Evolutionary conservation across 2,888 invertebrate species (phyloP), one percentile per base, ranked within the genome.

Genomic region (Cerastis leucographa): DNA sequence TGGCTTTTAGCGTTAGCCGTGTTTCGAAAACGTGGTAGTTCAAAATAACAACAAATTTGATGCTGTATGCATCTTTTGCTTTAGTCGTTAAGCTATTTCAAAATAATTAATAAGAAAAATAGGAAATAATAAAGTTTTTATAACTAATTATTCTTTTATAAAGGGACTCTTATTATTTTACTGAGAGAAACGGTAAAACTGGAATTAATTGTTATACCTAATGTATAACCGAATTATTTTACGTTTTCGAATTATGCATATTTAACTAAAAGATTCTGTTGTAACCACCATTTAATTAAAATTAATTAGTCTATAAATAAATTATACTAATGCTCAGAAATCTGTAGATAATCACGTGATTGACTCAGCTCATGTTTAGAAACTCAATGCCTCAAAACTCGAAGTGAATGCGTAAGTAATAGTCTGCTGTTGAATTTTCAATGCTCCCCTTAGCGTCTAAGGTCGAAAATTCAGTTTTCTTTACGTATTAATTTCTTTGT

Each of bases 1-100:
- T 29, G 62, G 64, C 62, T 66, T 72, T 83, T 62, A 85, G 40
- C 17, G 66, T 49, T 19, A 35, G 49, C 59, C 51, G 61, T 71
- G 61, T 51, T 70, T 62, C 46, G 0, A 64, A 74, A 74, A 40
- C 54, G n/a, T 49, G 22, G 59, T 29, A 62, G 3, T 35, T 51
- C 19, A 40, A 75, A 35, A 42, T 40, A 78, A 56, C 12, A 74
- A 17, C 40, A 11, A 81, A 49, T 49, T 29, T 61, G 54, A 40
- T 65, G 8, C n/a, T n/a, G n/a, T n/a, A n/a, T n/a, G 22, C 9
- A 35, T 1, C 54, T 64, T 49, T 3, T 19, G 22, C 25, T 51
- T 19, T 22, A 14, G 7, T 44, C 17, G n/a, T 44, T 56, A 44
- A 22, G 19, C 46, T 25, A 17, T 40, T 44, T 76, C 25, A 7